Evolutionary conservation across 35 echinoderm and acorn worm genomes (phyloP).

Genomic region (Nesometra sesokonis): DNA sequence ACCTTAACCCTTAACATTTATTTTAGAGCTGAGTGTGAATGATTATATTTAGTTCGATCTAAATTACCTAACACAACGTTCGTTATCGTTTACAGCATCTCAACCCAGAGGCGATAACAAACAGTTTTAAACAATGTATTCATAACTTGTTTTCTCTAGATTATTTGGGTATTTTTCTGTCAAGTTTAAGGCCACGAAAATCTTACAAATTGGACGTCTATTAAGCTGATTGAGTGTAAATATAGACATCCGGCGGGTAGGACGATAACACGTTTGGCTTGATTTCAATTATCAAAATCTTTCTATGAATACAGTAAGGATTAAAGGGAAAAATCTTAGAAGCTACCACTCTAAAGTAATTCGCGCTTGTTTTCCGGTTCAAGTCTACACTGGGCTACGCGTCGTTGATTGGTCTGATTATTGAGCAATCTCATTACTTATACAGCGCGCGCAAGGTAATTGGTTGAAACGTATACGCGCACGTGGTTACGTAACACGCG

Average conservation of each 20-base stretch:
- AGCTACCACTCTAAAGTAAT: too few relatives aligned
- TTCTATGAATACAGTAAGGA: background rate
- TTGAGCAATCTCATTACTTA: background rate
- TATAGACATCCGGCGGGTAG: background rate
- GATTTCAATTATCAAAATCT: background rate
- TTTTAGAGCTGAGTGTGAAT: too few relatives aligned
- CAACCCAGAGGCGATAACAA: background rate
- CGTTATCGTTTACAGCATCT: background rate
- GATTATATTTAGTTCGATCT: background rate
- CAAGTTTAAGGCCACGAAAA: background rate
- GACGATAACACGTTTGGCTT: background rate
- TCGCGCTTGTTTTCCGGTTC: too few relatives aligned
- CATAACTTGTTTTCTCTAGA: background rate
- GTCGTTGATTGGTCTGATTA: background rate
- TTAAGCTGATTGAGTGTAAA: background rate
- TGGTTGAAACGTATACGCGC: background rate
- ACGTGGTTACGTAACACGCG: background rate
- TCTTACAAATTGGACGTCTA: background rate
- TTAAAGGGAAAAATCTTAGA: too few relatives aligned
- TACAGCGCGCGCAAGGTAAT: background rate
- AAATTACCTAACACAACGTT: background rate
- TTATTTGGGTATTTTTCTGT: background rate
- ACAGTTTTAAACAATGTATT: background rate
- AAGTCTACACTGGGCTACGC: background rate
- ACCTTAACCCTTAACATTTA: too few relatives aligned